These are phyloP conservation scores for Sphaeramia orbicularis DNA, from an alignment of 2,797 vertebrate species.

Conservation along the genomic window DNA sequence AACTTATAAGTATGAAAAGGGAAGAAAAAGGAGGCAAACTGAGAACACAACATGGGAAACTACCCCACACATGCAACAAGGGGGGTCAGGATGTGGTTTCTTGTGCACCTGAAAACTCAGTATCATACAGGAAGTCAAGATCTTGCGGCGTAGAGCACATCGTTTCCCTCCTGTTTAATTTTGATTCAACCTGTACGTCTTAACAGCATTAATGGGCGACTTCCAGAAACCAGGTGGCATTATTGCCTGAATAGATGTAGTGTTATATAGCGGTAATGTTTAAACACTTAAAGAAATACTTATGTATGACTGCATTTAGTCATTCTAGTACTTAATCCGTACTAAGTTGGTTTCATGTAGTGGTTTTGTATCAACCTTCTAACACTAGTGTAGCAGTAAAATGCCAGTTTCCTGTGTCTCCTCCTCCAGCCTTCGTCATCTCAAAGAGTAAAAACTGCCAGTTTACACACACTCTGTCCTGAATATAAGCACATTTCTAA, in stretches of 20 bases:
- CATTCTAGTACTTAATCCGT: too few species aligned
- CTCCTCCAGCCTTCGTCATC: too few species aligned
- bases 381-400: too few species aligned
- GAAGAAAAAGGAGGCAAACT: not conserved
- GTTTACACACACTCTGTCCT: too few species aligned
- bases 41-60: too few species aligned
- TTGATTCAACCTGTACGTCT: not conserved
- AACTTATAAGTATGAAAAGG: not conserved
- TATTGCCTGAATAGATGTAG: too few species aligned
- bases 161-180: not conserved
- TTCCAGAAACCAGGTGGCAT: not conserved
- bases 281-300: too few species aligned
- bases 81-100: slow-evolving; percentile 9
- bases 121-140: not conserved
- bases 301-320: too few species aligned
- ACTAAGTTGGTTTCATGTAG: not conserved
- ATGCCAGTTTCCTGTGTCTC: not conserved
- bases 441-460: not conserved
- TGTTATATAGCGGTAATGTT: too few species aligned
- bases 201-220: not conserved
- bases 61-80: not conserved
- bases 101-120: too few species aligned
- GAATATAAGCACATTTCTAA: too few species aligned
- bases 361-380: not conserved
- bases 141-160: not conserved